A percentile compares a stretch with the other conserved stretches of the same genome.
phyloP scores from a whole-genome alignment of 2,888 invertebrate genomes.

The Heliconius hortense region DNA sequence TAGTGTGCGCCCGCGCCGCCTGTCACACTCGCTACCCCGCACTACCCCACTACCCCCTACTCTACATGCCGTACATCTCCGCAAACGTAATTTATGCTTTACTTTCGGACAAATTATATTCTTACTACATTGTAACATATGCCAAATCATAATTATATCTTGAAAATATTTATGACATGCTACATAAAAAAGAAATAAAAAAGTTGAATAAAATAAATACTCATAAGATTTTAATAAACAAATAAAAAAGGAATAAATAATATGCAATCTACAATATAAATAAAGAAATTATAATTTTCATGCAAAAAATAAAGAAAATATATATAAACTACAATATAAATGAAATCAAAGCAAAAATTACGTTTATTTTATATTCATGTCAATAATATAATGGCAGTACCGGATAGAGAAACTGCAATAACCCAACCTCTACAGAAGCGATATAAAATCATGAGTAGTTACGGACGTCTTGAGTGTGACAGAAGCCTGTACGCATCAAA shows the following conservation, averaged over 20 bases:
- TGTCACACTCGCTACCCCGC: constrained; percentile 36
- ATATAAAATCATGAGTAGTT: constrained; percentile 25
- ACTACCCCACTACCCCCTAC: constrained; percentile 24
- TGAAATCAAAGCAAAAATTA: constrained; percentile 32
- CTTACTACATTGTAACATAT: constrained; percentile 4
- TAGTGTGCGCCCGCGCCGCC: constrained; percentile 45
- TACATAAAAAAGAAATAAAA: neutral
- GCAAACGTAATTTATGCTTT: constrained; percentile 33
- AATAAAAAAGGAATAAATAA: neutral
- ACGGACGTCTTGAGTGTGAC: constrained; percentile 39
- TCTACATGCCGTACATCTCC: neutral
- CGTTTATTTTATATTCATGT: constrained; percentile 8
- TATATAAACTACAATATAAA: constrained; percentile 19
- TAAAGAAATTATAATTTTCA: constrained; percentile 4
- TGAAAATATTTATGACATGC: constrained; percentile 6
- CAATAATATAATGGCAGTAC: constrained; percentile 10
- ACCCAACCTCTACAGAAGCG: constrained; percentile 39
- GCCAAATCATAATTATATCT: neutral
- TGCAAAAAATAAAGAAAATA: constrained; percentile 12
- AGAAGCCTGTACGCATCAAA: constrained; percentile 42
- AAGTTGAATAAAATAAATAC: neutral
- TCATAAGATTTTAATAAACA: neutral
- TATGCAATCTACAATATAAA: constrained; percentile 9
- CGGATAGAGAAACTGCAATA: constrained; percentile 23
- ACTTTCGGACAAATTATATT: constrained; percentile 9